Conservation (phyloP, 2,797 vertebrate genomes). For the Sparidentex hasta region DNA sequence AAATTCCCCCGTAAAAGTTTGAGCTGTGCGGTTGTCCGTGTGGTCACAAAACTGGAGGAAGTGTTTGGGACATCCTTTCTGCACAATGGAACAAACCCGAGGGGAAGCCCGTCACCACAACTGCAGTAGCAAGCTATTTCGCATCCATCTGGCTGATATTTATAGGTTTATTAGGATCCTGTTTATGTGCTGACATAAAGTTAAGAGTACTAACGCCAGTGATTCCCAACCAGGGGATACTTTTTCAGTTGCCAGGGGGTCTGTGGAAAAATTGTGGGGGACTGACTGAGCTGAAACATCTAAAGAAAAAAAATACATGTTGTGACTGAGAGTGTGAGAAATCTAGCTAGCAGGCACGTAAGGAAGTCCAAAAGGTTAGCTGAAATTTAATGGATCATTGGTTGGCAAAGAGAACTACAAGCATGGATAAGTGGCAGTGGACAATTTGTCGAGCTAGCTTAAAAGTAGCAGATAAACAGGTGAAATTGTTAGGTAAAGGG, state of each 20-base stretch:
- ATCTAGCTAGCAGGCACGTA: background rate
- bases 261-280: too few relatives aligned
- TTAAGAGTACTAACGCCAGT: background rate
- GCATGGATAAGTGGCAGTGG: too few relatives aligned
- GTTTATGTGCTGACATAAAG: conserved; percentile 37
- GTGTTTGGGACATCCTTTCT: conserved; percentile 76
- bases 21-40: conserved; percentile 22
- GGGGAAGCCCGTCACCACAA: conserved; percentile 56
- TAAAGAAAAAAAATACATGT: background rate
- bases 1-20: conserved; percentile 10
- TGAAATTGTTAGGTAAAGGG: background rate
- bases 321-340: background rate
- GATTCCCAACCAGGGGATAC: background rate
- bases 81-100: conserved; percentile 75
- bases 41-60: conserved; percentile 63
- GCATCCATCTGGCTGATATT: conserved; percentile 60
- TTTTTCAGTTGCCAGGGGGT: background rate
- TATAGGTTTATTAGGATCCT: conserved; percentile 55
- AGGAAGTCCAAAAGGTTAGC: background rate
- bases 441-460: too few relatives aligned
- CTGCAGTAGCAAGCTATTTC: conserved; percentile 28
- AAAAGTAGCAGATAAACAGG: background rate
- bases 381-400: background rate
- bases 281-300: background rate
- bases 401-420: background rate